A percentile compares a stretch with the other conserved stretches of the same genome.
These are phyloP conservation scores for Sciurus carolinensis DNA, from an alignment of 2,797 vertebrate species.

Conservation along the genomic window DNA sequence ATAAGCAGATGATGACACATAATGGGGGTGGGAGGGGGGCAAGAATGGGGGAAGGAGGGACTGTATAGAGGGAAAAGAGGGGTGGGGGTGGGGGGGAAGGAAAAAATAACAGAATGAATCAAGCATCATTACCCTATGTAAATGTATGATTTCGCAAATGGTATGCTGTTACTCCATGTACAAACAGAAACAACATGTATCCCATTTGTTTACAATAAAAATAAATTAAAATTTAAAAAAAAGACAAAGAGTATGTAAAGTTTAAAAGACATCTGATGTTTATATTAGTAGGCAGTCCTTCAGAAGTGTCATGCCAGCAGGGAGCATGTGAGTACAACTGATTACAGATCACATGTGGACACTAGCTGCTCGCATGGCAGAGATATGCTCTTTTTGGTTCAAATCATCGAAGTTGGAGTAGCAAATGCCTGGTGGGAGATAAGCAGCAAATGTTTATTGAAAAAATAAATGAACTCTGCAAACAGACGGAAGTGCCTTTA, in stretches of 20 bases:
- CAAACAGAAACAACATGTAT: too few species aligned
- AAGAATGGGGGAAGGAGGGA: too few species aligned
- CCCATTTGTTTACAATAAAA: too few species aligned
- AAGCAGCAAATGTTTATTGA: neutral
- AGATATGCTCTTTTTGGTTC: neutral
- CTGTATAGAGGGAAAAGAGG: too few species aligned
- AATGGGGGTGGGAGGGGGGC: too few species aligned
- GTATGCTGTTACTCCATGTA: too few species aligned
- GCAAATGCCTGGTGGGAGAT: neutral
- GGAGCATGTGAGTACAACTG: neutral
- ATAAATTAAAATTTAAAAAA: too few species aligned
- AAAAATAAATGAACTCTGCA: neutral
- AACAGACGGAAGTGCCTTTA: constrained; percentile 12
- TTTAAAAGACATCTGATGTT: constrained; percentile 9
- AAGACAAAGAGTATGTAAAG: neutral
- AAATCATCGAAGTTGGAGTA: neutral
- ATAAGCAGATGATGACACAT: too few species aligned
- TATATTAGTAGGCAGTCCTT: neutral
- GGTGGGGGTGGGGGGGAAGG: too few species aligned
- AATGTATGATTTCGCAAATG: too few species aligned
- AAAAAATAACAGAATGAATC: too few species aligned
- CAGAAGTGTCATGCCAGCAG: neutral
- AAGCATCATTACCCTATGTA: too few species aligned
- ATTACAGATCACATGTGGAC: neutral
- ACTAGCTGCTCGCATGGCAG: neutral